phyloP scores from a whole-genome alignment of 2,888 invertebrate genomes.

The Lochmaea capreae region DNA sequence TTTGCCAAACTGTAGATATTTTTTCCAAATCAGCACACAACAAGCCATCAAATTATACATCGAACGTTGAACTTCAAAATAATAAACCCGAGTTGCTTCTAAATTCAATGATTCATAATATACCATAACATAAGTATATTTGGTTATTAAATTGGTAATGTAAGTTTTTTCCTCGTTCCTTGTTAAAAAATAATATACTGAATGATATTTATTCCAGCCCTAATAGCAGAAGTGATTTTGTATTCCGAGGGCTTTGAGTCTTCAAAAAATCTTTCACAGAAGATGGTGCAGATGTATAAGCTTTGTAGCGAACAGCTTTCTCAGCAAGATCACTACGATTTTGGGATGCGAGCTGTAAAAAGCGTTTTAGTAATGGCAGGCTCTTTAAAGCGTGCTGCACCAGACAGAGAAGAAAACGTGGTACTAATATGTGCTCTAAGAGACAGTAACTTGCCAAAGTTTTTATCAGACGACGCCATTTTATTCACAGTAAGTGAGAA shows the following conservation, averaged over 20 bases:
- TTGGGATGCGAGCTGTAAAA: constrained; percentile 94
- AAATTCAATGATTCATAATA: no score
- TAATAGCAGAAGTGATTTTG: constrained; percentile 92
- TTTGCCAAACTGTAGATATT: no score
- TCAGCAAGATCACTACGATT: constrained; percentile 93
- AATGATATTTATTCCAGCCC: constrained; percentile 66
- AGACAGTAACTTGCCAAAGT: constrained; percentile 92
- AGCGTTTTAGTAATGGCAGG: constrained; percentile 95
- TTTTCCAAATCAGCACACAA: no score
- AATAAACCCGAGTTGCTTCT: no score
- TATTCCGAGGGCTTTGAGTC: constrained; percentile 94
- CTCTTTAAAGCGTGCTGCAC: constrained; percentile 84
- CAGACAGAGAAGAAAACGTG: constrained; percentile 85
- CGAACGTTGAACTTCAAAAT: no score
- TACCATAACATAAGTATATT: no score
- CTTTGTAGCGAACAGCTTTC: constrained; percentile 91
- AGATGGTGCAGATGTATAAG: constrained; percentile 95
- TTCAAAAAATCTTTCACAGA: constrained; percentile 86
- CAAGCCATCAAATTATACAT: no score
- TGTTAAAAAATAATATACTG: background rate
- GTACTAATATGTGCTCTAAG: constrained; percentile 86
- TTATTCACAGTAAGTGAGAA: constrained; percentile 73
- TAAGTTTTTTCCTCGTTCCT: no score
- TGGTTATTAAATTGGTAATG: no score
- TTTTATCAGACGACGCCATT: constrained; percentile 84